Base-by-base conservation (phyloP, 1,140 invertebrate genomes). In the Brachionus sp. region DNA sequence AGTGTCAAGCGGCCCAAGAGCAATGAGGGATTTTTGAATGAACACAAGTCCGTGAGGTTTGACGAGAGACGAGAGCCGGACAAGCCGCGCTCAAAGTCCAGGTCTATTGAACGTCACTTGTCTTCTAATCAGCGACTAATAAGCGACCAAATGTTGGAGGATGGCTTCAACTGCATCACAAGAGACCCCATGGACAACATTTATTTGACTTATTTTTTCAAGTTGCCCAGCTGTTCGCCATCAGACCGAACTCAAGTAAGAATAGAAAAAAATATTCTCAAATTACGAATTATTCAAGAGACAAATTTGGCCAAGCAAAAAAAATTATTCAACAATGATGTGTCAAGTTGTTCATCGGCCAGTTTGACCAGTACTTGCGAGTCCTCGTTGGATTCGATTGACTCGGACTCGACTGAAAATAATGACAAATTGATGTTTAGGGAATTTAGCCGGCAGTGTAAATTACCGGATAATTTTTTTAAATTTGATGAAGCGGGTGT, bases 191-290 rank as follows among this genome's bases (percentile, higher is more conserved):
- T 75, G 70, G 39, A 75, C 39, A 75, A 75, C 25, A 46, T 75
- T 19, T 75, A 44, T 23, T 50, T 75, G 44, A 75, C 70, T 75
- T 75, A 75, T 75, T 75, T 75, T 50, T 75, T 75, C 19, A 75
- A 75, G 44, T n/a, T 75, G n/a, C 70, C 70, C 4, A 13, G n/a
- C 4, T 75, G 70, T 75, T 75, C 70, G 23, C 70, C 70, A 25
- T 75, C 70, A 2, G 70, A 75, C 16, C 16, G 42, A 44, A 75
- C 70, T 3, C 70, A 75, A 39, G 70, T 75, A 12, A n/a, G 70
- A 1, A 75, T 75, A 12, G 39, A 75, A 10, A 75, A 75, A 35
- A 75, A 75, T 50, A 50, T 75, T 13, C 39, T 75, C 19, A 75
- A 75, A 16, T n/a, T 75, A 1, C 46, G 44, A 35, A 75, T 75